Evolutionary conservation across 2,113 vertebrate genomes (phyloP), one percentile per base, ranked within the genome.

Genomic region (Mirounga angustirostris): DNA sequence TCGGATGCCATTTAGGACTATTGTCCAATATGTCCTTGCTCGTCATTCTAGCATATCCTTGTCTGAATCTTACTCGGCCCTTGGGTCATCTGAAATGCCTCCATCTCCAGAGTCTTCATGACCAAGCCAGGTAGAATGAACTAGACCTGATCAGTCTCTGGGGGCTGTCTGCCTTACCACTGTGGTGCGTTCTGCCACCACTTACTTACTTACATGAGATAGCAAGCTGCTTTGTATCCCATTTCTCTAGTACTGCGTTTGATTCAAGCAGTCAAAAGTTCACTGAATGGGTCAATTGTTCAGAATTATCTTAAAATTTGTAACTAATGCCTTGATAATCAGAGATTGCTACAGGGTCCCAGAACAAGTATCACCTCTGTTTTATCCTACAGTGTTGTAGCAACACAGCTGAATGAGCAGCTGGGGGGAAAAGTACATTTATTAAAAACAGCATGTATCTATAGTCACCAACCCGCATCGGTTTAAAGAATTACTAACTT

Each of bases 401-500:
- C 21, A 82, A 69, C 58, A 89, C 78, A 91, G 43, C 40, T 93
- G 43, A 89, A 91, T 46, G 54, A 83, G 15, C 12, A 86, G 15
- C 56, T 33, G 5, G 6, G 30, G 1, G 5, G 9, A 26, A n/a
- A 83, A 59, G 50, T 28, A 92, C 40, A 76, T 58, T 81, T 28
- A 43, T 84, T 65, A 71, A 59, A 87, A 95, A 94, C 7, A 95
- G 7, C n/a, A 95, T 43, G 67, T 11, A 15, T 78, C 33, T 91
- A 6, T 11, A 82, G 18, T 50, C 2, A 89, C 18, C 89, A 94
- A 95, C 94, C 5, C 83, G n/a, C n/a, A 67, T 0, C 85, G 81
- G 58, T 56, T 85, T 76, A 89, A 96, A 95, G 94, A 92, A 95
- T 74, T 88, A 93, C 71, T 84, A 85, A 87, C 87, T 78, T 96